Conservation (phyloP, 2,888 invertebrate species). For the Pandemis corylana region DNA sequence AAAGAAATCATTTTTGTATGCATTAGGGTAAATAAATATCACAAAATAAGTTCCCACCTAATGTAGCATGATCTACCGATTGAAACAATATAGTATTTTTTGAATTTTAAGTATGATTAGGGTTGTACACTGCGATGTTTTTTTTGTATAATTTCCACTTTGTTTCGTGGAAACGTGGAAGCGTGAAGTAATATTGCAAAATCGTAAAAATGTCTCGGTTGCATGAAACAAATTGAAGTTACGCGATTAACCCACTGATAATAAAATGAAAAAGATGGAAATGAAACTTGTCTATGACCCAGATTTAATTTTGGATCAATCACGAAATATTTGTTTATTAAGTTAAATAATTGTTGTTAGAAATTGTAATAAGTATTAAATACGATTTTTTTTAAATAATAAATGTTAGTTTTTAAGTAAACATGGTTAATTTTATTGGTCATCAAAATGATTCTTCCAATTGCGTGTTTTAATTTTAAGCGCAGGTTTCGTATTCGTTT, state of each 20-base stretch:
- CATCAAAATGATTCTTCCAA: neutral
- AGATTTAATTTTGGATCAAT: neutral
- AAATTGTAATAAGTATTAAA: constrained; percentile 26
- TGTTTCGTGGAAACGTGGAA: neutral
- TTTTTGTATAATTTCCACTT: neutral
- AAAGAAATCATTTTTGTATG: neutral
- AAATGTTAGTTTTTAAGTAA: constrained; percentile 21
- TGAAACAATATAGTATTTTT: neutral
- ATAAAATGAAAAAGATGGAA: neutral
- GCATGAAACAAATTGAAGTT: neutral
- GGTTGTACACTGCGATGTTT: neutral
- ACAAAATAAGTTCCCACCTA: constrained; percentile 1
- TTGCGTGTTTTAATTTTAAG: neutral
- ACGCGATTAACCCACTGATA: neutral
- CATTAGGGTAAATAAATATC: neutral
- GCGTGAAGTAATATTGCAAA: neutral
- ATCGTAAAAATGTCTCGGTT: neutral
- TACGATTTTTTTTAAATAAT: constrained; percentile 32
- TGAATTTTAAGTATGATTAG: neutral
- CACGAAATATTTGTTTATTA: constrained; percentile 3
- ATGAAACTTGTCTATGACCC: neutral
- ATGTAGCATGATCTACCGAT: neutral
- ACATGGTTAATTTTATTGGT: neutral
- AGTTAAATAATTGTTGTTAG: constrained; percentile 26
- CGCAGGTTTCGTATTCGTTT: neutral